These are phyloP conservation scores for Stomatorhinus walkeri DNA, from an alignment of 2,797 vertebrate genomes.

Conservation along the genomic window DNA sequence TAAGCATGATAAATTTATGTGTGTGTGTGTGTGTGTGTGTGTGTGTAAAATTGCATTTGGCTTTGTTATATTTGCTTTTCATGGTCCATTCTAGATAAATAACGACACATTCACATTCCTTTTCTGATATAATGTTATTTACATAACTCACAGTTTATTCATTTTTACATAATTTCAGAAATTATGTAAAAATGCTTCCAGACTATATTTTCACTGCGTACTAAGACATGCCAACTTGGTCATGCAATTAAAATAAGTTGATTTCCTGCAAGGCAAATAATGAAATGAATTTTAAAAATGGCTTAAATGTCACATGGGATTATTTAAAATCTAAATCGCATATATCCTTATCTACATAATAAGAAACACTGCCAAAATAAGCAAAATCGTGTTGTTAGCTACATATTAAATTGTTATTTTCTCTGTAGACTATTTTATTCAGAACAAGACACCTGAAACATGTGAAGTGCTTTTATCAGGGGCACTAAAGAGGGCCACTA, in stretches of 20 bases:
- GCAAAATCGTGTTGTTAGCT: slow-evolving; percentile 31
- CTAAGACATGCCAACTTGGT: slow-evolving; percentile 44
- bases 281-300: slow-evolving; percentile 53
- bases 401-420: slow-evolving; percentile 37
- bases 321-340: slow-evolving; percentile 44
- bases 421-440: slow-evolving; percentile 37
- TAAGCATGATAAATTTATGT: background rate
- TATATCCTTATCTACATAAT: slow-evolving; percentile 49
- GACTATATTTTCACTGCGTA: slow-evolving; percentile 39
- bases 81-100: background rate
- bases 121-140: slow-evolving; percentile 46
- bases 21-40: background rate
- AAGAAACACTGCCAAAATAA: slow-evolving; percentile 36
- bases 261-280: slow-evolving; percentile 53
- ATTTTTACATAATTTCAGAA: slow-evolving; percentile 53
- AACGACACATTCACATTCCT: slow-evolving; percentile 34
- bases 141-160: slow-evolving; percentile 63
- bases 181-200: slow-evolving; percentile 58
- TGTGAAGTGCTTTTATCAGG: slow-evolving; percentile 31
- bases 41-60: background rate
- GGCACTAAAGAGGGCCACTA: slow-evolving; percentile 36
- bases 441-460: slow-evolving; percentile 52
- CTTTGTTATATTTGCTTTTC: background rate
- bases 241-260: slow-evolving; percentile 56
- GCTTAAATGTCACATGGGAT: slow-evolving; percentile 57